A percentile compares a stretch with the other conserved stretches of the same genome.
Conservation (phyloP, 2,113 vertebrate species). For the Tursiops truncatus region DNA sequence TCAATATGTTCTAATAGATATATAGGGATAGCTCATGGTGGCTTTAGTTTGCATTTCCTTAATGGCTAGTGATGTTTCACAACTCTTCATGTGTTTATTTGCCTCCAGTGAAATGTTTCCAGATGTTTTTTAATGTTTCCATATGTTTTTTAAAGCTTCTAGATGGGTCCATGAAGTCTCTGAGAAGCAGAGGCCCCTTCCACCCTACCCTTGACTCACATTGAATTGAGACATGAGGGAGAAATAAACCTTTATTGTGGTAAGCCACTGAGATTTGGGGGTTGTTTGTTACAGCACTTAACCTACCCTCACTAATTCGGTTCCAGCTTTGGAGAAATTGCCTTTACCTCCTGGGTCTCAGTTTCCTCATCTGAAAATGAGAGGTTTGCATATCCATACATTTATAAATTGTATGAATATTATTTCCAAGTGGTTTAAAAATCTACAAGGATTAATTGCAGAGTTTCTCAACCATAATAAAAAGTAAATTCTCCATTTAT, state of each 20-base stretch:
- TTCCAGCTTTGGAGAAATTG: not conserved
- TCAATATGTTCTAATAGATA: not conserved
- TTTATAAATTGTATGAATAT: not conserved
- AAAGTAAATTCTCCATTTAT: not conserved
- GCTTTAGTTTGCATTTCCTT: not conserved
- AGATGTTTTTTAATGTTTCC: not conserved
- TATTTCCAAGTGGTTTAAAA: constrained; percentile 29
- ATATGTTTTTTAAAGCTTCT: not conserved
- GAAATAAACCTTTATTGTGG: not conserved
- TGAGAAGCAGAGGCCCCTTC: not conserved
- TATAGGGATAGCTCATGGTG: not conserved
- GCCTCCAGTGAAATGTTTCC: not conserved
- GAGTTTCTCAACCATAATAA: constrained; percentile 10
- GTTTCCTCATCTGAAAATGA: constrained; percentile 25
- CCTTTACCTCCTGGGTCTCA: not conserved
- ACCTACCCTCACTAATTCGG: not conserved
- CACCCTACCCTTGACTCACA: not conserved
- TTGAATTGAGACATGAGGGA: not conserved
- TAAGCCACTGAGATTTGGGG: not conserved
- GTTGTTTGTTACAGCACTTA: not conserved
- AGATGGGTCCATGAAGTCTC: not conserved
- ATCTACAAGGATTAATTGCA: constrained; percentile 1
- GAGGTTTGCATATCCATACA: not conserved
- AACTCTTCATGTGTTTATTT: not conserved
- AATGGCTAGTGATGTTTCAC: not conserved